phyloP scores from a whole-genome alignment of 2,888 invertebrate species.

The Ophion costatus region DNA sequence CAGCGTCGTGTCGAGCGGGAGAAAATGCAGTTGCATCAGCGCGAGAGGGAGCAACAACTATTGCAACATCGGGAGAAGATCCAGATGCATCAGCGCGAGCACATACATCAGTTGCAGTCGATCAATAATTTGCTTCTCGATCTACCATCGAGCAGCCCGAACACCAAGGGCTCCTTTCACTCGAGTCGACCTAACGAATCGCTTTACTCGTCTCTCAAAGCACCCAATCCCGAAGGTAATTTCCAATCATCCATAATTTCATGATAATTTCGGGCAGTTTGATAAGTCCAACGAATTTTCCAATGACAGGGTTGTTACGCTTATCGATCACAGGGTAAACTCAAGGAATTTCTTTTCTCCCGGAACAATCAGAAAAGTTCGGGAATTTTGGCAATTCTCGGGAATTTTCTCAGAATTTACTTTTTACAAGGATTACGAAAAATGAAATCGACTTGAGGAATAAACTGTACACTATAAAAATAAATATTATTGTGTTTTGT shows the following conservation, averaged over 20 bases:
- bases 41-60: constrained; percentile 48
- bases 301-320: background rate
- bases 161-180: constrained; percentile 60
- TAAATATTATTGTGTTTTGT: too few species aligned
- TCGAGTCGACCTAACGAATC: constrained; percentile 66
- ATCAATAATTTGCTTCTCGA: constrained; percentile 77
- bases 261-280: background rate
- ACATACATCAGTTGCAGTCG: constrained; percentile 77
- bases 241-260: background rate
- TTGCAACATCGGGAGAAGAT: constrained; percentile 56
- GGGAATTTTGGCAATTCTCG: too few species aligned
- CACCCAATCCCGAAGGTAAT: constrained; percentile 57
- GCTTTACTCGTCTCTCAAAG: constrained; percentile 58
- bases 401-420: too few species aligned
- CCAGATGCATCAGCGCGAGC: constrained; percentile 68
- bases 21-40: constrained; percentile 52
- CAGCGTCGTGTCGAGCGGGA: constrained; percentile 44
- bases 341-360: too few species aligned
- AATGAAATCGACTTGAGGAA: too few species aligned
- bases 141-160: constrained; percentile 66
- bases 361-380: too few species aligned
- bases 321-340: too few species aligned
- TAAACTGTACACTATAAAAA: too few species aligned
- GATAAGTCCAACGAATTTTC: background rate
- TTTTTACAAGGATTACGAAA: too few species aligned